Evolutionary conservation across 2,113 vertebrate genomes (phyloP), one percentile per base, ranked within the genome.

Genomic region (Dicrurus megarhynchus): DNA sequence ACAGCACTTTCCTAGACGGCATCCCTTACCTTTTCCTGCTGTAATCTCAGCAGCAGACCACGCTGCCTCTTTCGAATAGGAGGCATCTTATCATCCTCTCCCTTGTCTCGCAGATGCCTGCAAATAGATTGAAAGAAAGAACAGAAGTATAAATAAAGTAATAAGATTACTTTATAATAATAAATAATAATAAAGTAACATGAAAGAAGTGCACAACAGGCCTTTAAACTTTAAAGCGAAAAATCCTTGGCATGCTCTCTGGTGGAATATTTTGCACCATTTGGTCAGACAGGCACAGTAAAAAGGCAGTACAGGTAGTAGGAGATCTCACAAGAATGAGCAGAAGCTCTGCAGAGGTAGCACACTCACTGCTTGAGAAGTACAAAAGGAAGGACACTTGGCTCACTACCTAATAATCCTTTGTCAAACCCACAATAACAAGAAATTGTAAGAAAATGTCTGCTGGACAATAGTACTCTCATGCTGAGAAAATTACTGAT

Each of bases 51-150:
- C 59, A 99, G 97, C 89, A 99, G 98, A 33, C 99, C 99, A 91
- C 99, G 98, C 95, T 99, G 99, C 84, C 98, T 99, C 95, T 99
- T 99, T 84, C 99, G 98, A 69, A 99, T 98, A 19, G 99, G 99
- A 13, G 99, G 99, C 99, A 99, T 99, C 96, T 99, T 99, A 96
- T 99, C 99, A 97, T 99, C 99, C 89, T 99, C 99, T 82, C 99
- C 99, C 95, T 99, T 99, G 97, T 99, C 99, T 97, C 99, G 97
- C n/a, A 99, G 98, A 91, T 98, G 99, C 81, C 99, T 99, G 90
- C 15, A 95, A 97, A 78, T 0, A 90, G 46, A 70, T 83, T 47
- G 55, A 30, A 78, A 89, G 26, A 44, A 80, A 74, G 4, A 33
- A 33, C 19, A 22, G 13, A 53, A 10, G 26, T 15, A 60, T 15